Conservation (phyloP, 1,140 invertebrate species). For the Papilio machaon region DNA sequence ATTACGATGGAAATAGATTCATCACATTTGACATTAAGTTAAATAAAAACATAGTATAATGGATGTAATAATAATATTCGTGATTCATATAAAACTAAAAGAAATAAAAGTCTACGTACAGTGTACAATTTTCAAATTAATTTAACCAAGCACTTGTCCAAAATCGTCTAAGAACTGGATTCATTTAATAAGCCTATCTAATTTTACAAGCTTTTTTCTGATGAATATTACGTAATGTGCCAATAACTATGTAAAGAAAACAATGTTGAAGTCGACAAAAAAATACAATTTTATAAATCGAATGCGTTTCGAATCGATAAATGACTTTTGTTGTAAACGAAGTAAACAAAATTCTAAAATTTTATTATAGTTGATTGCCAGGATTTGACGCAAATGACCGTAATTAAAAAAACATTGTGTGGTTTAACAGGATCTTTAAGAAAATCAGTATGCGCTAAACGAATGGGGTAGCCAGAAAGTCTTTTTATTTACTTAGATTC, state of each 20-base stretch:
- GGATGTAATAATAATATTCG: neutral
- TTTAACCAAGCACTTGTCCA: neutral
- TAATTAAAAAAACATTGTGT: neutral
- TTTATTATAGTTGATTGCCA: neutral
- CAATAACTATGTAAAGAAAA: neutral
- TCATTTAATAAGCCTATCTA: neutral
- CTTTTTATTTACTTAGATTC: neutral
- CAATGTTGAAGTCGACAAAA: neutral
- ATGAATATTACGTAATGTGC: neutral
- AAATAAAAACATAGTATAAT: neutral
- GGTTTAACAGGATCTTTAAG: neutral
- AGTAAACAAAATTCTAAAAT: neutral
- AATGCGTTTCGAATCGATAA: constrained; percentile 10
- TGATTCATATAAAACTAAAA: neutral
- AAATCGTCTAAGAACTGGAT: neutral
- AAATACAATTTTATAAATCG: neutral
- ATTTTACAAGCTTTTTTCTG: neutral
- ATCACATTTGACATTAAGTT: neutral
- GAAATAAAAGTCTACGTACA: neutral
- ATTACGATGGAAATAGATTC: neutral
- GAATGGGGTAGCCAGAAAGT: neutral
- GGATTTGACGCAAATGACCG: neutral
- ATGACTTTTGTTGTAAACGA: neutral
- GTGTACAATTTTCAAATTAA: neutral
- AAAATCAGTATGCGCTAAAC: neutral